Evolutionary conservation across 1,140 invertebrate genomes (phyloP).

Genomic region (Drosophila prosaltans): DNA sequence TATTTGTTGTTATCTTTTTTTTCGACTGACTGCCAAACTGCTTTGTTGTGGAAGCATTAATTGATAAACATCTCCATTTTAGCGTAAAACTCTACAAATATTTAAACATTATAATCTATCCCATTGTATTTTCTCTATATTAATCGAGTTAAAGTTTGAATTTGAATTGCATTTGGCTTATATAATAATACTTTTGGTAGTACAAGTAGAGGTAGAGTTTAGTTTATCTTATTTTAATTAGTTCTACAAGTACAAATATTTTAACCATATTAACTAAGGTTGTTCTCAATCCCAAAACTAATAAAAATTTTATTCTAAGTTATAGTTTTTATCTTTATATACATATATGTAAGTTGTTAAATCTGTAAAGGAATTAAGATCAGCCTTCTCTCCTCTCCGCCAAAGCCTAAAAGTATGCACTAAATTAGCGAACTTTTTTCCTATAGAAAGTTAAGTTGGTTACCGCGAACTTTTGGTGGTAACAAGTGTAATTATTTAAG

Average conservation of each 20-base stretch:
- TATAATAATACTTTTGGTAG: constrained; percentile 2
- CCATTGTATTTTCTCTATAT: background rate
- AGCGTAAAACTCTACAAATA: background rate
- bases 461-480: background rate
- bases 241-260: background rate
- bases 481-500: constrained; percentile 3
- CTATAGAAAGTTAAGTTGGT: background rate
- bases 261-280: background rate
- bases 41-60: constrained; percentile 7
- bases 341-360: no score
- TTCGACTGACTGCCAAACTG: constrained; percentile 7
- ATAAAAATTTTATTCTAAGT: background rate
- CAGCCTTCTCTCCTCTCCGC: background rate
- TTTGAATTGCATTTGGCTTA: constrained; percentile 2
- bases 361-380: background rate
- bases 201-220: background rate
- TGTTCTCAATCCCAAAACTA: constrained; percentile 2
- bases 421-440: constrained; percentile 3
- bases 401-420: constrained; percentile 7
- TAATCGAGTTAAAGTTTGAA: constrained; percentile 11
- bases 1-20: background rate
- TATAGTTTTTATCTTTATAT: background rate
- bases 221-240: background rate
- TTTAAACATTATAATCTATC: background rate
- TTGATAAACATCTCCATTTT: background rate